phyloP scores from a whole-genome alignment of 1,140 invertebrate species.

The Gonatopus flavifemur region DNA sequence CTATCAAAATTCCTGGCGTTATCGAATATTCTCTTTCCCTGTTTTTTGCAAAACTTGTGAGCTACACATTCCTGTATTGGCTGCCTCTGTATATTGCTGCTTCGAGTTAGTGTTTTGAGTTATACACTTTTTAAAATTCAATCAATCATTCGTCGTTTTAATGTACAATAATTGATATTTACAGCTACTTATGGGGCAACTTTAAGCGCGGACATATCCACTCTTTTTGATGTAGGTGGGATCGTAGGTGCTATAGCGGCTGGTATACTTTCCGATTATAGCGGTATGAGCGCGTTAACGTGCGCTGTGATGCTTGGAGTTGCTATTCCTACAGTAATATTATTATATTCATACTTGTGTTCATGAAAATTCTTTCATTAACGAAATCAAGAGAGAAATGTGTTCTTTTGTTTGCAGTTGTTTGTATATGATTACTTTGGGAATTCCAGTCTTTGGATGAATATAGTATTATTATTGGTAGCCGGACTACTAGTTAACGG shows the following conservation, averaged over 20 bases:
- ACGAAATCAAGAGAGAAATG: background rate
- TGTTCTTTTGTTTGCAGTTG: slow-evolving; percentile 64
- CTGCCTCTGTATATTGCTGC: slow-evolving; percentile 85
- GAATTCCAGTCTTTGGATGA: slow-evolving; percentile 62
- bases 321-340: slow-evolving; percentile 78
- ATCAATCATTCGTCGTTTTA: too few species aligned
- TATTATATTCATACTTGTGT: background rate
- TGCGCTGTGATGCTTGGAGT: slow-evolving; percentile 81
- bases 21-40: slow-evolving; percentile 91
- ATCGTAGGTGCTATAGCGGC: slow-evolving; percentile 87
- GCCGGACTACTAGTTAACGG: slow-evolving; percentile 89
- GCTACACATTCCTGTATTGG: slow-evolving; percentile 97
- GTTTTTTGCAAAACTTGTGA: slow-evolving; percentile 97
- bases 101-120: slow-evolving; percentile 69
- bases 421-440: slow-evolving; percentile 78
- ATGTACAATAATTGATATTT: slow-evolving; percentile 31
- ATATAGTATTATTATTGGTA: slow-evolving; percentile 72
- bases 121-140: slow-evolving; percentile 3
- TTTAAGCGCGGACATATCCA: slow-evolving; percentile 82
- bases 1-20: slow-evolving; percentile 88
- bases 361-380: background rate
- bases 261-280: slow-evolving; percentile 82
- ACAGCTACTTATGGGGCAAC: slow-evolving; percentile 71
- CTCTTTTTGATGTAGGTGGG: slow-evolving; percentile 89
- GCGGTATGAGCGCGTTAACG: slow-evolving; percentile 80